A percentile compares a stretch with the other conserved stretches of the same genome.
phyloP scores from a whole-genome alignment of 2,797 vertebrate genomes.

The Sebastes hopkinsi region DNA sequence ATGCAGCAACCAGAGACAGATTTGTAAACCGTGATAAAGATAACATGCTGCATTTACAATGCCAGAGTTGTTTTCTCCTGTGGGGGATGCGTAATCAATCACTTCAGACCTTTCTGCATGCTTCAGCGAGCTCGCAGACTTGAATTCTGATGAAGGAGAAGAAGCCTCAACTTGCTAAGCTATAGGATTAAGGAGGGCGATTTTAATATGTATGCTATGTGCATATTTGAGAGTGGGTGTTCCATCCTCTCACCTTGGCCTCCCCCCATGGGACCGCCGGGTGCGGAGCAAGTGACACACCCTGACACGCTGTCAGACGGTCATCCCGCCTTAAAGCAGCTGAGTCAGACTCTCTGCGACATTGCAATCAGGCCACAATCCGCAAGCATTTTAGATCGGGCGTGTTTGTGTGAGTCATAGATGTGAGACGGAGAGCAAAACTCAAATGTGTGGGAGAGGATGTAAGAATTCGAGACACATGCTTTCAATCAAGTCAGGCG shows the following conservation, averaged over 20 bases:
- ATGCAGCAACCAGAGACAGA: background rate
- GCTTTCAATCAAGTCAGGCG: background rate
- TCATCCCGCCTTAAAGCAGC: constrained; percentile 52
- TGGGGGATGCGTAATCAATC: constrained; percentile 24
- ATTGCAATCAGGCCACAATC: constrained; percentile 35
- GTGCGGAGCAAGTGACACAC: constrained; percentile 59
- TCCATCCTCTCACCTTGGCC: constrained; percentile 75
- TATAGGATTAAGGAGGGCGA: constrained; percentile 6
- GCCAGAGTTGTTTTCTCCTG: background rate
- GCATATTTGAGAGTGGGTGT: constrained; percentile 32
- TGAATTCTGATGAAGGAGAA: constrained; percentile 30
- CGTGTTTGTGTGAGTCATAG: constrained; percentile 17
- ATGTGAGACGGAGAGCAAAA: constrained; percentile 11
- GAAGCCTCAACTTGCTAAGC: background rate
- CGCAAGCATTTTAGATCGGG: constrained; percentile 6
- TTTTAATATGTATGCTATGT: constrained; percentile 41
- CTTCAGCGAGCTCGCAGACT: background rate
- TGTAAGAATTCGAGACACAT: background rate
- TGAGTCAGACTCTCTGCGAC: constrained; percentile 66
- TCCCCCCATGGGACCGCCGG: constrained; percentile 46
- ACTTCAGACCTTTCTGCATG: background rate
- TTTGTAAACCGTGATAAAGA: constrained; percentile 11
- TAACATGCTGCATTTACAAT: background rate
- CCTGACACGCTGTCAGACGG: constrained; percentile 52
- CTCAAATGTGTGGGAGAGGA: background rate